These are phyloP conservation scores for Tetropium fuscum DNA, from an alignment of 2,888 invertebrate species.

Conservation along the genomic window DNA sequence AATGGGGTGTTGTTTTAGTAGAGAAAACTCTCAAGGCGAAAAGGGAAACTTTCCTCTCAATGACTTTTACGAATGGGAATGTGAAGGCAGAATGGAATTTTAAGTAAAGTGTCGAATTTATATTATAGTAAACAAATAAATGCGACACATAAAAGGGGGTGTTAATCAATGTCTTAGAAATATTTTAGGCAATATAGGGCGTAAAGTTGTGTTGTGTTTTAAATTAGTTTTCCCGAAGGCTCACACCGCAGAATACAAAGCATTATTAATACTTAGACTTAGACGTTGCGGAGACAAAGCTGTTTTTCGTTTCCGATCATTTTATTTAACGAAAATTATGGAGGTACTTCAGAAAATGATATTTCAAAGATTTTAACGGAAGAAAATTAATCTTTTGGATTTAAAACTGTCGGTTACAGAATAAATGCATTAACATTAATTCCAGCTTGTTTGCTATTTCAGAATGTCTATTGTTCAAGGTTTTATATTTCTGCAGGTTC, in stretches of 20 bases:
- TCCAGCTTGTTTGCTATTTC: too few relatives aligned
- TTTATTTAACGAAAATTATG: too few relatives aligned
- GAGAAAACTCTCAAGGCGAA: constrained; percentile 26
- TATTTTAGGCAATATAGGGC: constrained; percentile 20
- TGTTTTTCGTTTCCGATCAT: neutral
- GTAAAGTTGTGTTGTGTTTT: constrained; percentile 20
- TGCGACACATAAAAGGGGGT: constrained; percentile 23
- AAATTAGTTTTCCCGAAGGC: constrained; percentile 15
- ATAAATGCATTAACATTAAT: too few relatives aligned
- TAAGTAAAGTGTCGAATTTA: constrained; percentile 30
- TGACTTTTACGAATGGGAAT: constrained; percentile 32
- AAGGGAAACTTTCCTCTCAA: constrained; percentile 24
- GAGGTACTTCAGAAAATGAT: too few relatives aligned
- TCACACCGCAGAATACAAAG: neutral
- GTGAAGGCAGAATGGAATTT: constrained; percentile 27
- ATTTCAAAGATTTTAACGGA: too few relatives aligned
- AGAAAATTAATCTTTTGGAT: too few relatives aligned
- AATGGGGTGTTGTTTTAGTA: constrained; percentile 48
- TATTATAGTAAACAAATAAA: constrained; percentile 30
- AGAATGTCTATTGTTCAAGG: too few relatives aligned
- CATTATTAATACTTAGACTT: constrained; percentile 12
- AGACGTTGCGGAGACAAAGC: neutral
- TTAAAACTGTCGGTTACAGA: too few relatives aligned
- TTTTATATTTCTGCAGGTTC: too few relatives aligned
- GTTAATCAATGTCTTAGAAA: constrained; percentile 26